phyloP scores from a whole-genome alignment of 2,113 vertebrate genomes.

The Anhinga anhinga region DNA sequence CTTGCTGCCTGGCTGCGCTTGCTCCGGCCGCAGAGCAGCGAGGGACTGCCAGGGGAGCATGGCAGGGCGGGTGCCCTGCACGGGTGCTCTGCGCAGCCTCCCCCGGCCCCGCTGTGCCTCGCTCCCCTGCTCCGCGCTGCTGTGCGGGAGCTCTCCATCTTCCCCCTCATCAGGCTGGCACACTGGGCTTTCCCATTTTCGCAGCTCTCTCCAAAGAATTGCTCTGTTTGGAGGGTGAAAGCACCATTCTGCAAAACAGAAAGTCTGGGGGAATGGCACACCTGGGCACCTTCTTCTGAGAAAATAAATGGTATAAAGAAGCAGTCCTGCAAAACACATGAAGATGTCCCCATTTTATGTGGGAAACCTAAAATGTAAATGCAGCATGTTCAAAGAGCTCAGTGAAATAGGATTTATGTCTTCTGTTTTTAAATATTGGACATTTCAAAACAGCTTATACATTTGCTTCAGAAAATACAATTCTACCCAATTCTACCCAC shows the following conservation, averaged over 20 bases:
- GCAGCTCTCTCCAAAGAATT: background rate
- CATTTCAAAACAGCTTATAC: background rate
- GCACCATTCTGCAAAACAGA: background rate
- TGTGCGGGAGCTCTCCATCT: rapidly evolving
- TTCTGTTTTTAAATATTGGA: background rate
- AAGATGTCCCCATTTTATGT: background rate
- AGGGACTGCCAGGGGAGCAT: background rate
- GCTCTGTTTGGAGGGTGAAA: background rate
- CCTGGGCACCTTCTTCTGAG: background rate
- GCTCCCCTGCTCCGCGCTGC: background rate
- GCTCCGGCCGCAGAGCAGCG: background rate
- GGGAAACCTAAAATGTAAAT: background rate
- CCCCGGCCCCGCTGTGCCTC: background rate
- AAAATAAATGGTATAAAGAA: too few relatives aligned
- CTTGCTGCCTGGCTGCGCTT: too few relatives aligned
- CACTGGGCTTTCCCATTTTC: background rate
- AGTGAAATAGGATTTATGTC: background rate
- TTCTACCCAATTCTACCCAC: background rate
- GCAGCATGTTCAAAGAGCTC: background rate
- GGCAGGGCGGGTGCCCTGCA: background rate
- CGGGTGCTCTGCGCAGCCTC: background rate
- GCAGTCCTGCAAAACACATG: background rate
- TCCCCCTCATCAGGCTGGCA: background rate
- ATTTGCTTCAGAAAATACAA: background rate
- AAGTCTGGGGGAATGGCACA: rapidly evolving